phyloP scores from a whole-genome alignment of 2,113 vertebrate genomes.

The Emydocephalus ijimae region DNA sequence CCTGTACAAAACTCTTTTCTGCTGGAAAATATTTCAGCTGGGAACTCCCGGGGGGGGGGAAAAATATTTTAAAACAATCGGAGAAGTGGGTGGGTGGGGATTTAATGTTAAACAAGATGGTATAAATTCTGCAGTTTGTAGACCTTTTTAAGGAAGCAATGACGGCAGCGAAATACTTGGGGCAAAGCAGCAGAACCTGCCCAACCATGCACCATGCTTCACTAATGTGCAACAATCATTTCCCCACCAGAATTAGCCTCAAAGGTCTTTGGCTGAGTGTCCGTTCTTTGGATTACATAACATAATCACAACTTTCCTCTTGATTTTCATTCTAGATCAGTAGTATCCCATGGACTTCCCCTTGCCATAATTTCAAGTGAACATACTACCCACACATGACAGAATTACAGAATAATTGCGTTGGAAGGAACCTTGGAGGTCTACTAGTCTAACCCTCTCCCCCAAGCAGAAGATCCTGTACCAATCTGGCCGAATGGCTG shows the following conservation, averaged over 20 bases:
- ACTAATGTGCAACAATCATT: neutral
- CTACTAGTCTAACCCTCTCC: too few relatives aligned
- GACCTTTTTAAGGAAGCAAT: neutral
- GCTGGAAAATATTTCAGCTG: conserved; percentile 10
- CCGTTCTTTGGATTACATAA: neutral
- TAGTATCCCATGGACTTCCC: neutral
- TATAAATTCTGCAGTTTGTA: neutral
- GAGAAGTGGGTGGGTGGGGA: neutral
- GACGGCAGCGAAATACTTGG: neutral
- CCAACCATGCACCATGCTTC: neutral
- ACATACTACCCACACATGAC: neutral
- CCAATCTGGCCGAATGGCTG: too few relatives aligned
- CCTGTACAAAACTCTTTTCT: conserved; percentile 17
- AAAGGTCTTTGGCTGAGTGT: too few relatives aligned
- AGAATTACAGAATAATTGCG: too few relatives aligned
- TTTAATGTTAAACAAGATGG: conserved; percentile 16
- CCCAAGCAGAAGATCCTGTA: too few relatives aligned
- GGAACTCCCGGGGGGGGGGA: neutral
- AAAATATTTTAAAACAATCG: conserved; percentile 23
- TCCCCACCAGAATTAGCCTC: neutral
- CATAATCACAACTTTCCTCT: neutral
- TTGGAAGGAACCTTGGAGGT: too few relatives aligned
- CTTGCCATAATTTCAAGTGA: neutral
- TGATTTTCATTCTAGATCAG: neutral
- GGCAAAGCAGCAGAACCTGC: neutral